phyloP scores from a whole-genome alignment of 2,888 invertebrate species.

The Netelia inedita region DNA sequence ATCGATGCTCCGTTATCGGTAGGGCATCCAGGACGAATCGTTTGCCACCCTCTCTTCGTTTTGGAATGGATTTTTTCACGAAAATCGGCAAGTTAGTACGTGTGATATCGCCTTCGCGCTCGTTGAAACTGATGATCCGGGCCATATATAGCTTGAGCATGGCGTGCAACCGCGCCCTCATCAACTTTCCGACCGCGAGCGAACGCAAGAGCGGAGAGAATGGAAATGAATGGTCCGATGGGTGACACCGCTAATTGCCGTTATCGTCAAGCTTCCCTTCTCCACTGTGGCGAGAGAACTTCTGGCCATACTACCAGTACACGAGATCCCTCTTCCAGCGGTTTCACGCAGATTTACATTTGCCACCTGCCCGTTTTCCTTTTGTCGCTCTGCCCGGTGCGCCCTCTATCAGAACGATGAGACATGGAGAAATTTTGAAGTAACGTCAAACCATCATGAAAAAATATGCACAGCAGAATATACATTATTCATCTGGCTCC shows the following conservation, averaged over 20 bases:
- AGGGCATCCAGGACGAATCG: slow-evolving; percentile 43
- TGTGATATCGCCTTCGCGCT: slow-evolving; percentile 44
- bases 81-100: slow-evolving; percentile 64
- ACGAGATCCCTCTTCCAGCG: slow-evolving; percentile 72
- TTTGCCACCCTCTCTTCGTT: slow-evolving; percentile 49
- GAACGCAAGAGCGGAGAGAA: slow-evolving; percentile 69
- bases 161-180: slow-evolving; percentile 73
- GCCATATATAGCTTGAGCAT: slow-evolving; percentile 48
- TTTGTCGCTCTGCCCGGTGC: slow-evolving; percentile 13
- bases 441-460: slow-evolving; percentile 1
- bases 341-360: slow-evolving; percentile 74
- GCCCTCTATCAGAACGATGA: slow-evolving; percentile 2
- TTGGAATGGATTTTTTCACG: slow-evolving; percentile 69
- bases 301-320: slow-evolving; percentile 60
- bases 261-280: slow-evolving; percentile 72
- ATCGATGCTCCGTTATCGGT: slow-evolving; percentile 56
- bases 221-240: slow-evolving; percentile 66
- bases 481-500: background rate
- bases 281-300: slow-evolving; percentile 48
- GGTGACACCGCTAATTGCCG: slow-evolving; percentile 77
- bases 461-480: slow-evolving; percentile 9
- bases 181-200: slow-evolving; percentile 72
- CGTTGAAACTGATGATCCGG: slow-evolving; percentile 49
- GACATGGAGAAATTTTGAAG: background rate
- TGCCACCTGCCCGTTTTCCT: slow-evolving; percentile 51